phyloP scores from a whole-genome alignment of 2,888 invertebrate species.

The Acleris laterana region DNA sequence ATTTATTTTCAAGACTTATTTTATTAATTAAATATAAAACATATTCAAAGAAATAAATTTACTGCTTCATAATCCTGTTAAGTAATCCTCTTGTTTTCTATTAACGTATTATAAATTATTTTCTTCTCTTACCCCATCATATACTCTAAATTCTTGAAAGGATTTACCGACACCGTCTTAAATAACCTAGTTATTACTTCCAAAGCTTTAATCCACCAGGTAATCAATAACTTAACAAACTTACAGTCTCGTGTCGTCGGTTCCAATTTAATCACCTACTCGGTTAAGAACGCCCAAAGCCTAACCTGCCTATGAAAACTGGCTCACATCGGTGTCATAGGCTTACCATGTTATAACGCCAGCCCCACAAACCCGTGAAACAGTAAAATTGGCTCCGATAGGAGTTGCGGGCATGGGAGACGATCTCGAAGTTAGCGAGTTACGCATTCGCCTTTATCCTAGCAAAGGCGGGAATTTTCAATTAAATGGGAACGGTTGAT shows the following conservation, averaged over 20 bases:
- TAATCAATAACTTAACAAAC: conserved; percentile 14
- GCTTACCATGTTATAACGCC: no score
- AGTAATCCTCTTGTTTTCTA: no score
- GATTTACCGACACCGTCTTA: conserved; percentile 10
- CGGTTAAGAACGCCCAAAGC: background rate
- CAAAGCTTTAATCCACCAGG: background rate
- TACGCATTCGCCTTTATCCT: conserved; percentile 46
- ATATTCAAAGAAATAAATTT: no score
- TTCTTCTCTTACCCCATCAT: no score
- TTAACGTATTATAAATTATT: no score
- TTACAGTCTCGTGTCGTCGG: conserved; percentile 11
- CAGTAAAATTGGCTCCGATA: background rate
- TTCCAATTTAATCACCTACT: conserved; percentile 9
- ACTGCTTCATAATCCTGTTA: no score
- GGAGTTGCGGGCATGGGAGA: background rate
- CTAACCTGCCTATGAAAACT: background rate
- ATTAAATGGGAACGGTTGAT: conserved; percentile 52
- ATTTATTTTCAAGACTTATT: no score
- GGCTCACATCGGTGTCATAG: background rate
- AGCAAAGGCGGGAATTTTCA: conserved; percentile 53
- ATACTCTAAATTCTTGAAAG: no score
- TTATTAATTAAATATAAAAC: no score
- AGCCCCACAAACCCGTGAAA: no score
- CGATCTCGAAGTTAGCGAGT: conserved; percentile 24
- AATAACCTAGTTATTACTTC: background rate